Conservation (phyloP, 2,797 vertebrate species). For the Oceanodroma leucorhoa region DNA sequence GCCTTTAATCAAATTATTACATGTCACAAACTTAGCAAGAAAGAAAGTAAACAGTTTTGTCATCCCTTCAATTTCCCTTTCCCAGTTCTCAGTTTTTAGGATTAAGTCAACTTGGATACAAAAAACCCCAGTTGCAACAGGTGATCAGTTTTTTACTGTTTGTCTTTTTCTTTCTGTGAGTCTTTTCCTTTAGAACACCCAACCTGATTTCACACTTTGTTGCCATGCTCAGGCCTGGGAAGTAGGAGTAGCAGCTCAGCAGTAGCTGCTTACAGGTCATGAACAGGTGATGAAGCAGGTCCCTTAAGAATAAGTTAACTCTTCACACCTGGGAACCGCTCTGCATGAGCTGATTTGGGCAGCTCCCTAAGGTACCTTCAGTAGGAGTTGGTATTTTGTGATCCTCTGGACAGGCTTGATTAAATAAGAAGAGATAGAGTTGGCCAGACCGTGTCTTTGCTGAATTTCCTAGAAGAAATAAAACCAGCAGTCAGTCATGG, state of each 20-base stretch:
- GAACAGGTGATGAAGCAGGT: background rate
- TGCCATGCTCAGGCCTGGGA: background rate
- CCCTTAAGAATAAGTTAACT: background rate
- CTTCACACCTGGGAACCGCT: background rate
- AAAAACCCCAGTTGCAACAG: background rate
- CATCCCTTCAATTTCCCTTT: background rate
- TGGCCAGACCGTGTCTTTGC: conserved; percentile 91
- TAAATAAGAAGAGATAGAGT: conserved; percentile 98
- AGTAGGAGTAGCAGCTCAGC: background rate
- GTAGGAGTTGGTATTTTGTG: conserved; percentile 96
- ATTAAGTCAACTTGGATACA: background rate
- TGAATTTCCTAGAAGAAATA: conserved; percentile 89
- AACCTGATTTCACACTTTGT: background rate
- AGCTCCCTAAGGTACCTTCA: conserved; percentile 84
- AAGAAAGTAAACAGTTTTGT: background rate
- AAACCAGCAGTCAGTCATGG: conserved; percentile 6
- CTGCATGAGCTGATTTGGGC: background rate
- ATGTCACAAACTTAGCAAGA: background rate
- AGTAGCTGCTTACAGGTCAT: background rate
- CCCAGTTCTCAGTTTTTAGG: background rate
- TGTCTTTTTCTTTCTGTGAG: background rate
- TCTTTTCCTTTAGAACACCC: background rate
- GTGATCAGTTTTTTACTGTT: background rate
- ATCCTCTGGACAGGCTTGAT: conserved; percentile 99
- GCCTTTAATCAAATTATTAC: background rate